These are phyloP conservation scores for Phyllostomus hastatus DNA, from an alignment of 2,113 vertebrate species.

Conservation along the genomic window DNA sequence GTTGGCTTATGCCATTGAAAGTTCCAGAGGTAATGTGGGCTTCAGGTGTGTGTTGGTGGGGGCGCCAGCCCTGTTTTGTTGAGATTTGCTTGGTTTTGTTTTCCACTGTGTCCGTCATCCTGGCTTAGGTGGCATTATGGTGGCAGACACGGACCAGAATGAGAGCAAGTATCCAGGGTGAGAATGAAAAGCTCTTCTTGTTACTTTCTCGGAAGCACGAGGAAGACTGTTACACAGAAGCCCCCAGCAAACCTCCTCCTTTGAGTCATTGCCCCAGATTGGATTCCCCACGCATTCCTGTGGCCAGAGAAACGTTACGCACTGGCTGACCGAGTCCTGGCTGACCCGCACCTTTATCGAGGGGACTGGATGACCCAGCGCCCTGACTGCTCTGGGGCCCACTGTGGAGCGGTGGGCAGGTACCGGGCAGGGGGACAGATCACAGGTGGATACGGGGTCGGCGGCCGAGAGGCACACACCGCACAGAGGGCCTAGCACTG, in stretches of 20 bases:
- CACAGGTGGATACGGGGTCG: accelerated
- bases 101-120: background rate
- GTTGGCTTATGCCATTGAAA: background rate
- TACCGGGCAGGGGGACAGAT: background rate
- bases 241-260: background rate
- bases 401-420: background rate
- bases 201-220: background rate
- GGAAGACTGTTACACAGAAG: background rate
- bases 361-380: background rate
- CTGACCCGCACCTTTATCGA: background rate
- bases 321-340: background rate
- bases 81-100: background rate
- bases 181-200: background rate
- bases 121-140: background rate
- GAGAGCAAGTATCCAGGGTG: background rate
- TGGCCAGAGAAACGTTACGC: background rate
- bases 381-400: background rate
- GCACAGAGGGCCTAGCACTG: background rate
- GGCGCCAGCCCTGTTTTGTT: background rate
- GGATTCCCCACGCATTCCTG: background rate
- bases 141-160: background rate
- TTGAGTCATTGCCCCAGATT: background rate
- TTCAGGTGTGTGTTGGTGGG: background rate
- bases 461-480: background rate
- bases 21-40: background rate